These are phyloP conservation scores for Bhutanitis thaidina DNA, from an alignment of 2,888 invertebrate genomes.

Conservation along the genomic window DNA sequence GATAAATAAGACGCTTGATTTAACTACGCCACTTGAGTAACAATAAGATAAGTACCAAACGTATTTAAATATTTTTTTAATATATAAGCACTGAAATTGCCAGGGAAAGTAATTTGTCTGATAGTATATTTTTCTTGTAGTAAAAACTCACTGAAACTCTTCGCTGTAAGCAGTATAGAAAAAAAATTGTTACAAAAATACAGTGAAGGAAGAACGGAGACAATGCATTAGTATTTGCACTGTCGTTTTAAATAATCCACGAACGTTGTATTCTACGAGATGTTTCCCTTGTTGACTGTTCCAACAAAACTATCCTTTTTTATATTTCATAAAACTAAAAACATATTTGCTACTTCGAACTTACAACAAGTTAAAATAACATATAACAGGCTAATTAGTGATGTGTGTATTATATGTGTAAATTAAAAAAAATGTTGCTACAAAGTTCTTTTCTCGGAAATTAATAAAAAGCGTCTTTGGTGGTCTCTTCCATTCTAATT, in stretches of 20 bases:
- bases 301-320: background rate
- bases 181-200: constrained; percentile 2
- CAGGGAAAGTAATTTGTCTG: too few relatives aligned
- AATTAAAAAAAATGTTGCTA: background rate
- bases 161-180: background rate
- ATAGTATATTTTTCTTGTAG: background rate
- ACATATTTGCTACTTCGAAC: background rate
- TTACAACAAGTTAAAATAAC: background rate
- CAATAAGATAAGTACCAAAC: too few relatives aligned
- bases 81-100: too few relatives aligned
- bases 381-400: background rate
- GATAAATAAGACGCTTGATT: too few relatives aligned
- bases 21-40: too few relatives aligned
- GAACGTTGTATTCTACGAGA: constrained; percentile 2
- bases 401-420: background rate
- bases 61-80: too few relatives aligned
- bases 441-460: background rate
- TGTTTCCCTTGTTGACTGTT: constrained; percentile 2
- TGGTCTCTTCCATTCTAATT: constrained; percentile 63
- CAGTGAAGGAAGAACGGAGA: constrained; percentile 10
- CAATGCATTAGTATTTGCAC: constrained; percentile 13
- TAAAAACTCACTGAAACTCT: background rate
- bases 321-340: background rate
- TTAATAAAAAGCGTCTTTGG: constrained; percentile 43
- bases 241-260: constrained; percentile 16